Evolutionary conservation across 1,140 invertebrate genomes (phyloP), one percentile per base, ranked within the genome.

Genomic region (Drosophila lacteicornis): DNA sequence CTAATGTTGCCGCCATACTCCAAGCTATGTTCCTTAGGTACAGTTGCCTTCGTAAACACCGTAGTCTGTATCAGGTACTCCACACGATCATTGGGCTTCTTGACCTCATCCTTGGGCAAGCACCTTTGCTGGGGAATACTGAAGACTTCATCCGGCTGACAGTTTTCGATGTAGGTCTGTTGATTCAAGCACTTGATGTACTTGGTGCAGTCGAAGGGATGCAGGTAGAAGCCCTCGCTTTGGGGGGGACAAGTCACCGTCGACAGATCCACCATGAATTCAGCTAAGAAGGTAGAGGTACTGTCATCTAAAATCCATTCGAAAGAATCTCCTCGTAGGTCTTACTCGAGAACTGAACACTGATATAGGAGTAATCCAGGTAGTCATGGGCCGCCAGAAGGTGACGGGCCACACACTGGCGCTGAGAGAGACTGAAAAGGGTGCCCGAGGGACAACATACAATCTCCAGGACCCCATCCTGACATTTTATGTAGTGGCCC

Each of bases 131-230:
- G 66, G 0, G 84, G 71, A 15, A 91, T 78, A 38, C 91, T 92
- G 4, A 92, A 92, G 1, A 92, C 76, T 15, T 79, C 57, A 2
- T 74, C 84, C 12, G 25, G 22, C 11, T 42, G 94, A 90, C 96
- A 97, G 17, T 93, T 92, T 90, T 95, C 94, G 13, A 95, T 91
- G 50, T 92, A 94, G 2, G 94, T 94, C 40, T 85, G 87, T 1
- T 95, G 95, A 78, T 94, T 93, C 1, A 91, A 90, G 90, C 96
- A 97, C 62, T 94, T 95, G 2, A 96, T 66, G 78, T 95, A 96
- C 76, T 96, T 95, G 7, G 91, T 93, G 74, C 96, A 96, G 45
- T 95, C 94, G 12, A 93, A 92, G 2, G 95, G 95, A 93, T 96
- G 95, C 2, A 95, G 93, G 33, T 94, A 92, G 12, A 95, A 66